Percentiles rank a stretch among this genome's conserved stretches.
Evolutionary conservation across 2,888 invertebrate genomes (phyloP).

Genomic region (Pristionchus exspectatus): DNA sequence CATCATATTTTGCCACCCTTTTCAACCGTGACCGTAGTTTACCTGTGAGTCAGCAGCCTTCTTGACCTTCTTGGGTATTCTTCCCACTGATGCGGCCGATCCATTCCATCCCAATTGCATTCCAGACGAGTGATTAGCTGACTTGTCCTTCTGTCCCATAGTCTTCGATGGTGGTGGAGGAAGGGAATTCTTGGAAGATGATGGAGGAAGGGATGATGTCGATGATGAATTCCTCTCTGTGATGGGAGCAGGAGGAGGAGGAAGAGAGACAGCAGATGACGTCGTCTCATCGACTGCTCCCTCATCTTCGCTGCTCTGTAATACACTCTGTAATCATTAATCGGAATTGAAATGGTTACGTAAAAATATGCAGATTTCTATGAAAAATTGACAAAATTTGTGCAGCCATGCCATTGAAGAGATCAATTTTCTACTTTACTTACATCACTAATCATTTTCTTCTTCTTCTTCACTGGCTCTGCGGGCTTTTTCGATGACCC

Average conservation of each 20-base stretch:
- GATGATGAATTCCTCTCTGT: neutral
- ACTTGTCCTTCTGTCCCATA: neutral
- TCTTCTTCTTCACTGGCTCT: neutral
- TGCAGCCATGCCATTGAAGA: too few species aligned
- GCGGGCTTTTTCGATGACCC: neutral
- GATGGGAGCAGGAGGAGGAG: neutral
- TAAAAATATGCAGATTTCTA: too few species aligned
- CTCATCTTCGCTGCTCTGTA: too few species aligned
- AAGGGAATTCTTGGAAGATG: neutral
- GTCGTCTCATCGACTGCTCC: too few species aligned
- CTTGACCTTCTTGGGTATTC: constrained; percentile 7
- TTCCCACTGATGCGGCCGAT: neutral
- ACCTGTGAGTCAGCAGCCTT: neutral
- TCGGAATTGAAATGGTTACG: too few species aligned
- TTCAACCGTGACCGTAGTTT: neutral
- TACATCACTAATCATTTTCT: neutral
- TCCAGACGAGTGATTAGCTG: neutral
- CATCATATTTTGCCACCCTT: too few species aligned
- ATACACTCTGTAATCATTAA: too few species aligned
- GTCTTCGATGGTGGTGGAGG: neutral
- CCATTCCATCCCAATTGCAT: neutral
- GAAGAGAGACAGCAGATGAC: neutral
- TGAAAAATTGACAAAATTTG: too few species aligned
- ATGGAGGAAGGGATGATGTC: neutral
- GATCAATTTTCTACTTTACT: too few species aligned